phyloP scores from a whole-genome alignment of 2,888 invertebrate genomes.

The Cheilosia urbana region DNA sequence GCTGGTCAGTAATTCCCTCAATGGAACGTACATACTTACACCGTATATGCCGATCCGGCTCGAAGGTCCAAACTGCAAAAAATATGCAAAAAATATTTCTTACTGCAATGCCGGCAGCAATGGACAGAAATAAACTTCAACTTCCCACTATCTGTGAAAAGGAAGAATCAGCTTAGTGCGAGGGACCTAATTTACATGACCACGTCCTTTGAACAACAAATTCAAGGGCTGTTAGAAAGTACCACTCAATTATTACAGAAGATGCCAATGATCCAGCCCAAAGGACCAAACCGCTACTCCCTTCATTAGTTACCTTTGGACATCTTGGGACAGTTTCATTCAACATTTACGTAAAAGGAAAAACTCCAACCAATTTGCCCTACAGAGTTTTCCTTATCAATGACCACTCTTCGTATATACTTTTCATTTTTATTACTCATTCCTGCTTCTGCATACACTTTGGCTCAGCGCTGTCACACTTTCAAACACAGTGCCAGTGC shows the following conservation, averaged over 20 bases:
- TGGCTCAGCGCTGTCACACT: constrained; percentile 55
- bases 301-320: too few relatives aligned
- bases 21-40: neutral
- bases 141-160: too few relatives aligned
- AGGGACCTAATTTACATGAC: rapidly evolving
- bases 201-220: too few relatives aligned
- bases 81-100: too few relatives aligned
- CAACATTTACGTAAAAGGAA: neutral
- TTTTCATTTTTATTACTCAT: constrained; percentile 32
- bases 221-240: too few relatives aligned
- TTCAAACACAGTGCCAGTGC: constrained; percentile 36
- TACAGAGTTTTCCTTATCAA: constrained; percentile 33
- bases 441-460: constrained; percentile 11
- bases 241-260: too few relatives aligned
- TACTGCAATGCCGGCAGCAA: too few relatives aligned
- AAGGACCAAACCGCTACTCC: neutral
- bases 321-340: neutral
- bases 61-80: too few relatives aligned
- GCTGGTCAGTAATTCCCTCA: neutral
- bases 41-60: too few relatives aligned
- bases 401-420: constrained; percentile 25
- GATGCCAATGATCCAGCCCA: neutral
- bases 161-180: too few relatives aligned
- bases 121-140: too few relatives aligned
- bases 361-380: neutral